Percentiles rank a stretch among this genome's conserved stretches.
Evolutionary conservation across 1,140 invertebrate genomes (phyloP).

Genomic region (Philopotamus ludificatus): DNA sequence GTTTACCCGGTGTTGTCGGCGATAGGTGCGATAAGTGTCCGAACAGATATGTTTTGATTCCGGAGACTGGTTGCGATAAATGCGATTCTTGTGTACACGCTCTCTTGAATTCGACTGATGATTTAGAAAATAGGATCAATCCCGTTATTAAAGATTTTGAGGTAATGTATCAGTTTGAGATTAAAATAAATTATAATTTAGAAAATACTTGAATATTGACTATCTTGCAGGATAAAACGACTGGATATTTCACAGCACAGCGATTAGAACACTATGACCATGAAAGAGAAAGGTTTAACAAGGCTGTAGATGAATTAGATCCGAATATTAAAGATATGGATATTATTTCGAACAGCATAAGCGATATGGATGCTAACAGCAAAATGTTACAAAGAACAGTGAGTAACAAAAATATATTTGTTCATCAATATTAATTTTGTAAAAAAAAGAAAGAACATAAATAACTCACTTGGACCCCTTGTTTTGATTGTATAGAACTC

Average conservation of each 20-base stretch:
- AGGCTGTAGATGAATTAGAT: conserved; percentile 66
- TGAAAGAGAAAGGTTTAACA: conserved; percentile 61
- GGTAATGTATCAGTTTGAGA: conserved; percentile 46
- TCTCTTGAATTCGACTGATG: conserved; percentile 82
- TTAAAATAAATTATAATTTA: not conserved
- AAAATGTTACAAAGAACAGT: conserved; percentile 61
- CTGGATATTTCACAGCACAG: conserved; percentile 76
- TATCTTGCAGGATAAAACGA: conserved; percentile 61
- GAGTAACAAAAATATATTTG: conserved; percentile 45
- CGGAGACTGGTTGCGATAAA: conserved; percentile 69
- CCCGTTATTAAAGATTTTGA: conserved; percentile 70
- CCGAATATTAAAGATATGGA: conserved; percentile 63
- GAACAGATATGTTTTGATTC: conserved; percentile 66
- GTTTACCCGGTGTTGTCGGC: conserved; percentile 92
- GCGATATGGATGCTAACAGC: conserved; percentile 57
- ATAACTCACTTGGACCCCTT: too few species aligned
- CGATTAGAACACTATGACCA: conserved; percentile 73
- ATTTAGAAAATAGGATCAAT: conserved; percentile 62
- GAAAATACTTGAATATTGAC: conserved; percentile 1
- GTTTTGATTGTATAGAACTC: too few species aligned
- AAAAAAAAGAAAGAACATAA: too few species aligned
- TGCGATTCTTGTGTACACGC: conserved; percentile 89
- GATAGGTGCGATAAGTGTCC: conserved; percentile 94
- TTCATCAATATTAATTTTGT: not conserved
- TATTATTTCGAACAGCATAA: conserved; percentile 61